phyloP scores from a whole-genome alignment of 1,140 invertebrate genomes.

The Limonius californicus region DNA sequence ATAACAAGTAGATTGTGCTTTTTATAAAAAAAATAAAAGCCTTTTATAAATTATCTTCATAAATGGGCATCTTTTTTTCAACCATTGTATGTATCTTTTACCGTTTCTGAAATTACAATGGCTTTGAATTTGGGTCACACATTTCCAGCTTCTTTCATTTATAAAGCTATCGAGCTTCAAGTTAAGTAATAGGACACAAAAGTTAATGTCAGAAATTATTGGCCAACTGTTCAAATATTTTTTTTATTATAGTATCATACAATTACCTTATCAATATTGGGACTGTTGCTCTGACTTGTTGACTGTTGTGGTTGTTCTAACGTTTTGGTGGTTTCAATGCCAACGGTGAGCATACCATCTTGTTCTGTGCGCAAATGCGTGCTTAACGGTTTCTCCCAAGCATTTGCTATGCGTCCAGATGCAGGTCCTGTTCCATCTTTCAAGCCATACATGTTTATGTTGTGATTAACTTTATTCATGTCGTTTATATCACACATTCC shows the following conservation, averaged over 20 bases:
- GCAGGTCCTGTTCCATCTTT: constrained; percentile 52
- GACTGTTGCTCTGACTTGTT: constrained; percentile 57
- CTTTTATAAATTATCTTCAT: too few species aligned
- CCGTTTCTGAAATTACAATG: too few species aligned
- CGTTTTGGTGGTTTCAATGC: constrained; percentile 47
- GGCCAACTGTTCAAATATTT: too few species aligned
- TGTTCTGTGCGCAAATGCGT: constrained; percentile 54
- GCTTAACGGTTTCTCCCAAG: constrained; percentile 81
- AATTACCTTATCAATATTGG: constrained; percentile 46
- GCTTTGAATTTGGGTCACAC: too few species aligned
- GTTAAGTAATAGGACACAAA: too few species aligned
- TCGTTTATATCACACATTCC: constrained; percentile 46
- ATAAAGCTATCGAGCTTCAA: too few species aligned
- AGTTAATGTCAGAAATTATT: too few species aligned
- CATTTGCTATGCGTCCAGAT: constrained; percentile 68
- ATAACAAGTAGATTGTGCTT: too few species aligned
- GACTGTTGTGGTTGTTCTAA: constrained; percentile 47
- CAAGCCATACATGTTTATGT: constrained; percentile 41
- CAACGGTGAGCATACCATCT: constrained; percentile 43
- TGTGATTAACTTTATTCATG: constrained; percentile 47
- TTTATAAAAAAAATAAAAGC: too few species aligned
- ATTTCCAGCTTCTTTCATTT: too few species aligned
- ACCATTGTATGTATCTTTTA: too few species aligned
- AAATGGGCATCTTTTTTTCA: too few species aligned
- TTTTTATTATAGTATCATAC: background rate